Percentiles rank a stretch among this genome's conserved stretches.
phyloP scores from a whole-genome alignment of 2,888 invertebrate genomes.

The Nowickia ferox region DNA sequence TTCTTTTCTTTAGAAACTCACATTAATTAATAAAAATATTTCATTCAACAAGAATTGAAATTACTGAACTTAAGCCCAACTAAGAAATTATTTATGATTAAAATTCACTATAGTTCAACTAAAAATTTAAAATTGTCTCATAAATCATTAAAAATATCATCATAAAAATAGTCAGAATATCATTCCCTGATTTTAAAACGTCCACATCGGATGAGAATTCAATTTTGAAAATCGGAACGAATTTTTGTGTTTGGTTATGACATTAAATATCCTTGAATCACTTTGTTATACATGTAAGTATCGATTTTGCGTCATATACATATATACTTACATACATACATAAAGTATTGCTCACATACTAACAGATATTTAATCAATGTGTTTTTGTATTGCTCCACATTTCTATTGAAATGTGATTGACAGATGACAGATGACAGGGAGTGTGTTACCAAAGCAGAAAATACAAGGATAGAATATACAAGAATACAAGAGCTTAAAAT shows the following conservation, averaged over 20 bases:
- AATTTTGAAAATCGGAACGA: no score
- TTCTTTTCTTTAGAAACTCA: no score
- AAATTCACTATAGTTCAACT: no score
- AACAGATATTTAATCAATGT: neutral
- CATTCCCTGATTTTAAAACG: no score
- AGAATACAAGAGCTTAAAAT: conserved; percentile 30
- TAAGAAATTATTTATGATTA: no score
- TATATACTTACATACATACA: neutral
- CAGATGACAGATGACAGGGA: conserved; percentile 60
- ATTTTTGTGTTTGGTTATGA: neutral
- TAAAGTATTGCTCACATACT: neutral
- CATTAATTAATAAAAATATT: no score
- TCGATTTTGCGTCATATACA: neutral
- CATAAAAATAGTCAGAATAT: no score
- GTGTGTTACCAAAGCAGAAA: neutral
- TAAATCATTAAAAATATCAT: no score
- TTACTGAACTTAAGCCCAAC: no score
- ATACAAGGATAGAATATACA: conserved; percentile 26
- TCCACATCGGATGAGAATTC: no score
- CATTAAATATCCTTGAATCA: conserved; percentile 19
- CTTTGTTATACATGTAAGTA: neutral
- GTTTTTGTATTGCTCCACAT: conserved; percentile 10
- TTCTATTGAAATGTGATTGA: conserved; percentile 44
- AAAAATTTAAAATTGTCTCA: no score
- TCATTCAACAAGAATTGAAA: no score